These are phyloP conservation scores for Plutomurus gul DNA, from an alignment of 1,140 invertebrate species.

Conservation along the genomic window DNA sequence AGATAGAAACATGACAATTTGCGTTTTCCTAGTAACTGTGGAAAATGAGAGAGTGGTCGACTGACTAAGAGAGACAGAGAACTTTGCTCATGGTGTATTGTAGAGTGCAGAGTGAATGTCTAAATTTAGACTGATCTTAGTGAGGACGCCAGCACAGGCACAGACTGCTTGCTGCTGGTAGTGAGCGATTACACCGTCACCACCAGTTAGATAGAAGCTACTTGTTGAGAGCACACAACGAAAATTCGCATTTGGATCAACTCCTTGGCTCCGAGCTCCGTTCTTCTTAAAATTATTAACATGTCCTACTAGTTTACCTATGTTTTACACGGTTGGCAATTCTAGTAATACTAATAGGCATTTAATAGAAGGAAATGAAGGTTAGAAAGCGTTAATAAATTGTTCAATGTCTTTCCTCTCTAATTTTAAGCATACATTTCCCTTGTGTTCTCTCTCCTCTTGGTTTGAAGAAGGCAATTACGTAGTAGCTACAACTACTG, in stretches of 20 bases:
- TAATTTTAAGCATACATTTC: background rate
- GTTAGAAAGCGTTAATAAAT: slow-evolving; percentile 5
- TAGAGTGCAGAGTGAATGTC: too few relatives aligned
- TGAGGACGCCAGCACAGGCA: too few relatives aligned
- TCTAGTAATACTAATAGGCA: background rate
- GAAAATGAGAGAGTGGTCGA: too few relatives aligned
- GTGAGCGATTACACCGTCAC: too few relatives aligned
- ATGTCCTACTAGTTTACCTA: background rate
- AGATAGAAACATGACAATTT: too few relatives aligned
- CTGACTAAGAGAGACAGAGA: too few relatives aligned
- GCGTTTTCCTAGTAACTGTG: too few relatives aligned
- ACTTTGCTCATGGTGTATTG: too few relatives aligned
- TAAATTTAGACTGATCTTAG: too few relatives aligned
- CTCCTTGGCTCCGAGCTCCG: background rate
- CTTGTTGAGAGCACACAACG: background rate
- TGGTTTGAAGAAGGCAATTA: background rate
- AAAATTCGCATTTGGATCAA: background rate
- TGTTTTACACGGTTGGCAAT: too few relatives aligned
- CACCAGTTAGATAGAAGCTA: background rate
- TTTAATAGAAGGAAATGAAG: background rate
- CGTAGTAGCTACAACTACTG: too few relatives aligned
- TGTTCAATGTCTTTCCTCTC: background rate
- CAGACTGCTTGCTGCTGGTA: too few relatives aligned
- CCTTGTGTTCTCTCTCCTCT: background rate
- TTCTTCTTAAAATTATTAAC: background rate